phyloP scores from a whole-genome alignment of 2,797 vertebrate genomes.

The Lithobates pipiens region DNA sequence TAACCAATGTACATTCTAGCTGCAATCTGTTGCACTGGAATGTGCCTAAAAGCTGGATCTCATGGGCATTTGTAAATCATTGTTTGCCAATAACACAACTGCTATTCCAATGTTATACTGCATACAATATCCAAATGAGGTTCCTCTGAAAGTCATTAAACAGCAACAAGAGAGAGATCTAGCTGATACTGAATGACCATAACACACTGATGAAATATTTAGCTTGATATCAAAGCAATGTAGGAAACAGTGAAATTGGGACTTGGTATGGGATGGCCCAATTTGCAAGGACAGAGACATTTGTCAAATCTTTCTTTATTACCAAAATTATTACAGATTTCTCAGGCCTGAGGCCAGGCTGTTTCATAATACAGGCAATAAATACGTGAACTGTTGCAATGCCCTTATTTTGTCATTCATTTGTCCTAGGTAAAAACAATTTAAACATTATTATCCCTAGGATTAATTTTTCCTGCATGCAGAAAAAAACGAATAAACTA shows the following conservation, averaged over 20 bases:
- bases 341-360: neutral
- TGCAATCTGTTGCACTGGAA: conserved; percentile 40
- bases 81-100: conserved; percentile 33
- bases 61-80: conserved; percentile 13
- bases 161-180: conserved; percentile 16
- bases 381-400: conserved; percentile 2
- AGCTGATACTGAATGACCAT: neutral
- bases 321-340: neutral
- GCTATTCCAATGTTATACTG: conserved; percentile 15
- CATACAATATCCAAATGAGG: conserved; percentile 17
- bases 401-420: conserved; percentile 41
- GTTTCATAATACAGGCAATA: neutral
- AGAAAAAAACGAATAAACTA: neutral
- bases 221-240: conserved; percentile 4
- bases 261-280: conserved; percentile 18
- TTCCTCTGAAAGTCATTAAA: conserved; percentile 15
- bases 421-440: neutral
- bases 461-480: conserved; percentile 1
- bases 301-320: neutral
- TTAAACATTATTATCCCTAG: conserved; percentile 8
- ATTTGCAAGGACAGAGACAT: conserved; percentile 38
- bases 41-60: conserved; percentile 6
- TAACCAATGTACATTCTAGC: conserved; percentile 16
- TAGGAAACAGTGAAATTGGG: neutral
- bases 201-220: conserved; percentile 14